phyloP scores from a whole-genome alignment of 2,113 vertebrate genomes.

The Notothenia rossii region DNA sequence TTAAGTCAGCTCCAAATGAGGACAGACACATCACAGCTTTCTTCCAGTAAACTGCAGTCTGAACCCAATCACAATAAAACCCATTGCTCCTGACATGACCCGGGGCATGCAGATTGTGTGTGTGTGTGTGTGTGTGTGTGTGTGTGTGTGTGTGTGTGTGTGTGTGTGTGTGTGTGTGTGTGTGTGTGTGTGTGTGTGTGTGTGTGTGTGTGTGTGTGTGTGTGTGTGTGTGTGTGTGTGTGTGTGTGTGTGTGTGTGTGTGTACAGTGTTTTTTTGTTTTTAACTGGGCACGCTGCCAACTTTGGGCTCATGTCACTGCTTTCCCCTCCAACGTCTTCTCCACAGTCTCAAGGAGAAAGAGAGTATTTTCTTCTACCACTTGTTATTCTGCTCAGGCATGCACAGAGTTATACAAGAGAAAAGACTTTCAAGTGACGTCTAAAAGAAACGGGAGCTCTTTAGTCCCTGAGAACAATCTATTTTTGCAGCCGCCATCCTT shows the following conservation, averaged over 20 bases:
- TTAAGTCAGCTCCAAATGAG: background rate
- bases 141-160: background rate
- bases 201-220: too few relatives aligned
- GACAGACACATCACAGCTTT: background rate
- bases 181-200: conserved; percentile 24
- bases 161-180: too few relatives aligned
- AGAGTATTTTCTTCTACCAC: conserved; percentile 58
- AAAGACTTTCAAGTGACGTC: background rate
- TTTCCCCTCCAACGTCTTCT: conserved; percentile 21
- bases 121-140: too few relatives aligned
- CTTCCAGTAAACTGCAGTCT: conserved; percentile 2
- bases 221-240: too few relatives aligned
- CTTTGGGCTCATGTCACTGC: conserved; percentile 23
- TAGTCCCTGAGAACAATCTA: conserved; percentile 24
- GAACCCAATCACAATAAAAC: conserved; percentile 54
- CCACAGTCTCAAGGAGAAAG: conserved; percentile 24
- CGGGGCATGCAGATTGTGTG: background rate
- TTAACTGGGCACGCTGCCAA: conserved; percentile 53
- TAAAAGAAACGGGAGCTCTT: background rate
- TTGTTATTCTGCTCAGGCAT: conserved; percentile 68
- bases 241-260: conserved; percentile 5
- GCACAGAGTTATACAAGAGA: conserved; percentile 25
- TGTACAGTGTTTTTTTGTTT: conserved; percentile 60
- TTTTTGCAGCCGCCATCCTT: conserved; percentile 31
- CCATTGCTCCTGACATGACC: conserved; percentile 21